Base-by-base conservation (phyloP, 2,113 vertebrate species). In the Colaptes auratus region DNA sequence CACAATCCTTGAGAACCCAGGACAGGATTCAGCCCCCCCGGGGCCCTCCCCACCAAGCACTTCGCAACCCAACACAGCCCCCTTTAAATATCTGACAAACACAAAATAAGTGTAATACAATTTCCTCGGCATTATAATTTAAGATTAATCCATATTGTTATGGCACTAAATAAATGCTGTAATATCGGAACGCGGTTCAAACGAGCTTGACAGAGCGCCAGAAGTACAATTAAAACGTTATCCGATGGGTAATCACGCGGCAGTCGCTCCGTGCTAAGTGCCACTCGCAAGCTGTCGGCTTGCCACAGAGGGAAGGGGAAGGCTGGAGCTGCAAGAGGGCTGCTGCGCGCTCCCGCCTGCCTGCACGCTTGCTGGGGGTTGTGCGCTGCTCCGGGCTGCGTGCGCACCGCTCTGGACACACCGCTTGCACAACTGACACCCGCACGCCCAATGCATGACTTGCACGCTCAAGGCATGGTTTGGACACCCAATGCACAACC, bases 121-220 rank as follows among this genome's bases (percentile, higher is more conserved):
- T 90, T 96, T 77, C 90, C 90, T 64, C 36, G 4, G 84, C 5
- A 75, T 96, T 80, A 88, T 76, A 94, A 93, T 93, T 97, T 86
- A 92, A 93, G 94, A 90, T 84, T 93, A 97, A 96, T 93, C 95
- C 94, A 92, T 94, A 97, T 96, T 93, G 93, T 93, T 96, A 87
- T 18, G 31, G 94, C 80, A 86, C 89, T 95, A 89, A 90, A 95
- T 31, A 93, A 96, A 91, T 7, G 71, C 86, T 16, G 92, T 87
- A 84, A 84, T 67, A 90, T 92, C 64, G 95, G 90, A 96, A 93
- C 3, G 70, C 91, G 19, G 92, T 71, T 52, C 70, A 91, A 91
- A 94, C 39, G 30, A 88, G 92, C 89, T 95, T 44, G 12, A 85
- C 30, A 6, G 91, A 81, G 94, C 69, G 92, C 94, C 93, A 92